Evolutionary conservation across 2,888 invertebrate genomes (phyloP), one percentile per base, ranked within the genome.

Genomic region (Axea sp.): DNA sequence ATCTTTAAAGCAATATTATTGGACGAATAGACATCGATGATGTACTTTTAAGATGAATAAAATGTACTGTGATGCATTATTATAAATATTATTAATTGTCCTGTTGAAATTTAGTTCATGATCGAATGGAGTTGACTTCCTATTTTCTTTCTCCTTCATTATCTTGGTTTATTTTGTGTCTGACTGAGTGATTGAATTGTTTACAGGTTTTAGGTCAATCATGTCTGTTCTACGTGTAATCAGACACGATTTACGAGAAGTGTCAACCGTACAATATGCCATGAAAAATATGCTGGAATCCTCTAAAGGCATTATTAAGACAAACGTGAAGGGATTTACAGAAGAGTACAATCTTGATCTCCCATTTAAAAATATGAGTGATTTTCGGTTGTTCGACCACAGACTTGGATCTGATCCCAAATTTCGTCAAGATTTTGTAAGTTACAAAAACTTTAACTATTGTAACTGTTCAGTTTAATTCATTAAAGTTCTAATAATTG

Each of bases 41-140:
- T 53, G 53, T 37, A 53, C 6, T 31, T 15, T 6, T 17, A 39
- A 5, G 19, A 22, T 3, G 8, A 60, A 60, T 51, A 64, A 64
- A 64, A 14, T 9, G 8, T 11, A 14, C 12, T 30, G 6, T 11
- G 11, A 7, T 53, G 14, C 37, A 53, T 28, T 12, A 26, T 51
- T 12, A 49, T 19, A 24, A 24, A 28, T 14, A 8, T 14, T 2
- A 11, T 26, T 30, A 19, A 11, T 37, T 45, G 1, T 8, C 19
- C 9, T 35, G n/a, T 15, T 19, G 0, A 3, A 11, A 35, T n/a
- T 31, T n/a, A 4, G 2, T 15, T 39, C 26, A 28, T 30, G 5
- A 72, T 72, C 72, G 72, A 73, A 73, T 73, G 73, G 73, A 73
- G 73, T 73, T 65, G 73, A 73, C 73, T 45, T 37, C 33, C 14